phyloP scores from a whole-genome alignment of 2,797 vertebrate genomes.

The Hirundo rustica region DNA sequence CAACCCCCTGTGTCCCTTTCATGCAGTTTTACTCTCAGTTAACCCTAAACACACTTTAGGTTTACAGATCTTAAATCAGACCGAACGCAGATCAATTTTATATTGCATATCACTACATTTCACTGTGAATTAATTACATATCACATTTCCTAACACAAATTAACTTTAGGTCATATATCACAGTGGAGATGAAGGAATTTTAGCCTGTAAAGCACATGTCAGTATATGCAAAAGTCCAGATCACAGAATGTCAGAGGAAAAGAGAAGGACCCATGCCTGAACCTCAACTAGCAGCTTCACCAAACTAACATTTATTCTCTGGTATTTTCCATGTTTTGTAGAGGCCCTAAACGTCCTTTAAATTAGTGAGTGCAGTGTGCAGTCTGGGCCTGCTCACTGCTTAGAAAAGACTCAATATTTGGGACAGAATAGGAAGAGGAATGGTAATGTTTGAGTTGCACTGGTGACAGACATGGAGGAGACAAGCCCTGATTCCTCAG shows the following conservation, averaged over 20 bases:
- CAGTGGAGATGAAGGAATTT: background rate
- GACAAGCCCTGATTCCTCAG: background rate
- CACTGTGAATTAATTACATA: too few species aligned
- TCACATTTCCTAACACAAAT: too few species aligned
- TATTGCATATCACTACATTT: too few species aligned
- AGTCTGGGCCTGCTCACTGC: background rate
- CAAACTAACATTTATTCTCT: background rate
- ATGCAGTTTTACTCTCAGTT: too few species aligned
- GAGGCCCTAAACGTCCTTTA: background rate
- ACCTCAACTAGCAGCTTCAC: background rate
- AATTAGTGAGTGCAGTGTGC: background rate
- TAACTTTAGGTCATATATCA: too few species aligned
- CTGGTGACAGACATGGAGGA: background rate
- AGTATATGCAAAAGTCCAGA: background rate
- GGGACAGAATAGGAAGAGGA: background rate
- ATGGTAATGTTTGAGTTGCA: background rate
- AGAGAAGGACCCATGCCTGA: background rate
- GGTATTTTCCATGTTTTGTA: background rate
- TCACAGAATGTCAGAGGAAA: background rate
- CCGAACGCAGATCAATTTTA: too few species aligned
- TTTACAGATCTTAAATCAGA: too few species aligned
- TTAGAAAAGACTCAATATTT: background rate
- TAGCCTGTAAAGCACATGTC: background rate
- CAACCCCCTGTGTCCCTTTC: too few species aligned
- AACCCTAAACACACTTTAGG: too few species aligned